Evolutionary conservation across 2,797 vertebrate species (phyloP).

Genomic region (Catostomus latipinnis): DNA sequence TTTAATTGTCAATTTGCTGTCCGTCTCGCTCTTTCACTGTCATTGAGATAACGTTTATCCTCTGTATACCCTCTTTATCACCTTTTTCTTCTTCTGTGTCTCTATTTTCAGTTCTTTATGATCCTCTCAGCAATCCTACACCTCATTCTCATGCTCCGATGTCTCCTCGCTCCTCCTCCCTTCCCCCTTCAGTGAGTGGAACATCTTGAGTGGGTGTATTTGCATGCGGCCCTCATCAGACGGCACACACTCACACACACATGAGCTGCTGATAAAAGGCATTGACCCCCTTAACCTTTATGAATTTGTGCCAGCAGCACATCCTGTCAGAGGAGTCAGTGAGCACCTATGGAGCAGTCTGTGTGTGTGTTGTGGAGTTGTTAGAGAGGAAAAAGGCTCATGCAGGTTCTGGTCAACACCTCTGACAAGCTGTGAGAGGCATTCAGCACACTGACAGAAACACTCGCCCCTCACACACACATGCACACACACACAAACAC

Average conservation of each 20-base stretch:
- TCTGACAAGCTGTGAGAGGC: slow-evolving; percentile 82
- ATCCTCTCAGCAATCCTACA: slow-evolving; percentile 26
- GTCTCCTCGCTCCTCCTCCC: slow-evolving; percentile 58
- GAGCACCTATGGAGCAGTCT: slow-evolving; percentile 76
- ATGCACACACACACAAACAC: slow-evolving; percentile 70
- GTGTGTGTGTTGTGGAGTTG: slow-evolving; percentile 54
- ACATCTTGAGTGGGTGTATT: slow-evolving; percentile 83
- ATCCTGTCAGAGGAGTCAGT: slow-evolving; percentile 86
- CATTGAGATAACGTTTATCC: slow-evolving; percentile 50
- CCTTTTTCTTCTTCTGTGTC: neutral
- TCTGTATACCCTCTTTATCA: slow-evolving; percentile 24
- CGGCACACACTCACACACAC: slow-evolving; percentile 74
- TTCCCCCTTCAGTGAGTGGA: slow-evolving; percentile 69
- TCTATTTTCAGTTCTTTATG: slow-evolving; percentile 14
- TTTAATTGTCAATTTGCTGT: slow-evolving; percentile 77
- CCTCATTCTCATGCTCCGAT: slow-evolving; percentile 25
- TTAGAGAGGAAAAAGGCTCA: slow-evolving; percentile 78
- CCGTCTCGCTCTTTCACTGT: slow-evolving; percentile 62
- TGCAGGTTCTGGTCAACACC: slow-evolving; percentile 81
- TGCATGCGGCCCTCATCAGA: slow-evolving; percentile 84
- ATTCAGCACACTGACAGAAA: slow-evolving; percentile 81
- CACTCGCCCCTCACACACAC: slow-evolving; percentile 73
- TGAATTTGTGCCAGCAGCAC: slow-evolving; percentile 88
- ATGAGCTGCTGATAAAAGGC: slow-evolving; percentile 88
- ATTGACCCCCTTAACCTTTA: slow-evolving; percentile 89